Evolutionary conservation across 1,140 invertebrate species (phyloP).

Genomic region (Trachymyrmex septentrionalis): DNA sequence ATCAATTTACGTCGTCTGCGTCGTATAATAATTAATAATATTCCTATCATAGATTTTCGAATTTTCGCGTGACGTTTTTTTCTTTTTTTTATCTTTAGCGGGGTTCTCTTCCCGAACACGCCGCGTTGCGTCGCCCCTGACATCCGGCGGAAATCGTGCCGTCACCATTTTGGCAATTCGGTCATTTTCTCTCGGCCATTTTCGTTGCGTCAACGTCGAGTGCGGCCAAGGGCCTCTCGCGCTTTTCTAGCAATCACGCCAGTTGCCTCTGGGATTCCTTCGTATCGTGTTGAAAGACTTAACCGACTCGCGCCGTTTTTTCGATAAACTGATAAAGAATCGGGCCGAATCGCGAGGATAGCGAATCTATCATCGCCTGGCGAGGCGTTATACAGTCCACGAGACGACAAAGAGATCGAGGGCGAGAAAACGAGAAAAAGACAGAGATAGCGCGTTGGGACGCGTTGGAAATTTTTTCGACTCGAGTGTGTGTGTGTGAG

Average conservation of each 20-base stretch:
- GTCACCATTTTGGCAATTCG: constrained; percentile 80
- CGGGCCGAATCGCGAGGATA: background rate
- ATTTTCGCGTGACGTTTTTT: background rate
- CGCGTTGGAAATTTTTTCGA: constrained; percentile 68
- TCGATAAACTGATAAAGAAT: constrained; percentile 17
- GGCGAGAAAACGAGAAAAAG: constrained; percentile 36
- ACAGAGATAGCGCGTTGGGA: constrained; percentile 58
- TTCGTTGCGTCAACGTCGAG: constrained; percentile 84
- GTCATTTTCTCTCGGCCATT: constrained; percentile 83
- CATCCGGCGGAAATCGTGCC: constrained; percentile 76
- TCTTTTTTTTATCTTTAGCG: background rate
- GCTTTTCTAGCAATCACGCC: constrained; percentile 66
- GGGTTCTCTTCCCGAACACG: background rate
- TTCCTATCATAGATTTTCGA: background rate
- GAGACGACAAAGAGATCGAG: constrained; percentile 4
- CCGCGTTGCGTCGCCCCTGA: constrained; percentile 23
- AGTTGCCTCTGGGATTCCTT: constrained; percentile 81
- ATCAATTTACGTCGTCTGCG: background rate
- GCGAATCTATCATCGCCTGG: background rate
- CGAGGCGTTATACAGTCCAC: background rate
- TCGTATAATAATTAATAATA: background rate
- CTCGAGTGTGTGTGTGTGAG: constrained; percentile 22
- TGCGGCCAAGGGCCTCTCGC: constrained; percentile 76
- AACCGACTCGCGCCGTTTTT: constrained; percentile 59
- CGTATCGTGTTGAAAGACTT: constrained; percentile 78